Evolutionary conservation across 1,140 invertebrate genomes (phyloP).

Genomic region (Archegozetes longisetosus): DNA sequence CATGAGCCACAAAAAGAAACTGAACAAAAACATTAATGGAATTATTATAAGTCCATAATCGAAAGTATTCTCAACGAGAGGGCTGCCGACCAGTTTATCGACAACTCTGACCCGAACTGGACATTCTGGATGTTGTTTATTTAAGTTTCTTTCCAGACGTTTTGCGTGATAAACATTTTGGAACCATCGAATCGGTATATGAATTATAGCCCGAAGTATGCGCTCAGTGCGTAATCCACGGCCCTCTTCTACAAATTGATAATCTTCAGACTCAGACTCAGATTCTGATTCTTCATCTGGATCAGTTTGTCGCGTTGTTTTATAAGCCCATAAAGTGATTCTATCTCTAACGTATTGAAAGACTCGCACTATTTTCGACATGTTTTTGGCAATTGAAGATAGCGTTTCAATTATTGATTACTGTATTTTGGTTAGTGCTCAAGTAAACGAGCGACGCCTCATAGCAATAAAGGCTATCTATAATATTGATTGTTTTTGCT

Average conservation of each 20-base stretch:
- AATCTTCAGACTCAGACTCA: conserved; percentile 3
- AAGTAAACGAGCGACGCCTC: too few relatives aligned
- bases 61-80: conserved; percentile 8
- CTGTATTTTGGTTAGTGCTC: too few relatives aligned
- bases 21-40: conserved; percentile 8
- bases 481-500: too few relatives aligned
- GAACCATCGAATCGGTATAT: conserved; percentile 11
- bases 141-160: conserved; percentile 1
- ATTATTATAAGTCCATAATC: conserved; percentile 6
- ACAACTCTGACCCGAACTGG: conserved; percentile 7
- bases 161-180: conserved; percentile 7
- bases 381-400: too few relatives aligned
- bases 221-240: conserved; percentile 11
- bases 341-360: conserved; percentile 3
- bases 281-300: not conserved
- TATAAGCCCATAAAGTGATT: conserved; percentile 10
- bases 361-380: conserved; percentile 3
- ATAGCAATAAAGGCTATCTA: too few relatives aligned
- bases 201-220: conserved; percentile 11
- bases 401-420: too few relatives aligned
- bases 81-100: conserved; percentile 6
- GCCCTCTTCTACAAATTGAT: conserved; percentile 4
- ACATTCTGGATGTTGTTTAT: conserved; percentile 13
- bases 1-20: conserved; percentile 5
- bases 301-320: conserved; percentile 7